These are phyloP conservation scores for Brachyhypopomus occidentalis DNA, from an alignment of 2,113 vertebrate species.

Conservation along the genomic window DNA sequence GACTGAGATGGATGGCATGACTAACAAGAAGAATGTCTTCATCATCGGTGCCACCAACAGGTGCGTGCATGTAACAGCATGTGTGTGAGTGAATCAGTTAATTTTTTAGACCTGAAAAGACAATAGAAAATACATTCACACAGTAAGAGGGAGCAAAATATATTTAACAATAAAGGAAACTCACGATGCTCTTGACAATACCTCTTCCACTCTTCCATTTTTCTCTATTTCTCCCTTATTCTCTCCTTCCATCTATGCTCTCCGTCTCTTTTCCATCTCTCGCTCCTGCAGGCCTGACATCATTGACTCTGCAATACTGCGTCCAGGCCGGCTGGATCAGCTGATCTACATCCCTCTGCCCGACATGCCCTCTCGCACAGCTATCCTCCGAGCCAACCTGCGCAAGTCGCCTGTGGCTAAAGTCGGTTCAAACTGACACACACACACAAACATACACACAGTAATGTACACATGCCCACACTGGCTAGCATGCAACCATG, in stretches of 20 bases:
- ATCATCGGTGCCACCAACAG: constrained; percentile 62
- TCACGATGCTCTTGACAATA: too few species aligned
- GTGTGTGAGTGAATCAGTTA: not conserved
- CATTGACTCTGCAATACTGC: constrained; percentile 63
- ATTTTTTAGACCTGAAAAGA: too few species aligned
- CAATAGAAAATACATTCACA: too few species aligned
- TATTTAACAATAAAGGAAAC: too few species aligned
- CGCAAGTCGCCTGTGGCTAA: constrained; percentile 61
- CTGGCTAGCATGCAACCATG: not conserved
- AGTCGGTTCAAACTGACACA: constrained; percentile 31
- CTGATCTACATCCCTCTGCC: constrained; percentile 66
- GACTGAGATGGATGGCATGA: constrained; percentile 67
- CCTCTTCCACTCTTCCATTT: not conserved
- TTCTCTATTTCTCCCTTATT: not conserved
- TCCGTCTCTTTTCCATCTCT: not conserved
- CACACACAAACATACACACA: constrained; percentile 3
- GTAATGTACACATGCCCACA: not conserved
- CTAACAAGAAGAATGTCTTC: constrained; percentile 66
- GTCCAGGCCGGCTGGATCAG: constrained; percentile 62
- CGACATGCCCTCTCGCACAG: constrained; percentile 53
- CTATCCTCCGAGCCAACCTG: constrained; percentile 64
- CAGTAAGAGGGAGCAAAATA: too few species aligned
- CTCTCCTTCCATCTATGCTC: not conserved
- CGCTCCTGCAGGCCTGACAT: constrained; percentile 54
- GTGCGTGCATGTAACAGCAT: constrained; percentile 15